A percentile compares a stretch with the other conserved stretches of the same genome.
phyloP scores from a whole-genome alignment of 2,113 vertebrate genomes.

The Spermophilus dauricus region DNA sequence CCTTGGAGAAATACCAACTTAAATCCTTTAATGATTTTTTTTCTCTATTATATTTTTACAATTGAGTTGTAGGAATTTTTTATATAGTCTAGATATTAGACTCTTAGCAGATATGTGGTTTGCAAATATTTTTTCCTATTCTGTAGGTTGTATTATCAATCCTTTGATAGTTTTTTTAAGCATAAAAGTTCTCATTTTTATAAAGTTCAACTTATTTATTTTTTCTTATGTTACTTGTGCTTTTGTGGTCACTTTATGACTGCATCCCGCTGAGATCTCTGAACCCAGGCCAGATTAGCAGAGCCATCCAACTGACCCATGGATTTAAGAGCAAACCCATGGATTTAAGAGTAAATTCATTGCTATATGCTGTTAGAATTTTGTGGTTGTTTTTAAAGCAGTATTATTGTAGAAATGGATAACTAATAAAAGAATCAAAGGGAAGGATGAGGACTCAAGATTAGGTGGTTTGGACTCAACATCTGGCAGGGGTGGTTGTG shows the following conservation, averaged over 20 bases:
- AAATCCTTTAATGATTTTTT: not conserved
- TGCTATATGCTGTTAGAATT: not conserved
- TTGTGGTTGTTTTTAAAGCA: not conserved
- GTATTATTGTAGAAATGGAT: not conserved
- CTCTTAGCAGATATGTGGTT: not conserved
- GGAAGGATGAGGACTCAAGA: not conserved
- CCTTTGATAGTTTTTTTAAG: not conserved
- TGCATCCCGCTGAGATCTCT: not conserved
- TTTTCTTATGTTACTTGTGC: not conserved
- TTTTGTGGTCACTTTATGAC: not conserved
- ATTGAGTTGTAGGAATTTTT: not conserved
- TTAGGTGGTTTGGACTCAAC: not conserved
- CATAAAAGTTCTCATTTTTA: conserved; percentile 13
- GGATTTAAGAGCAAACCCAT: not conserved
- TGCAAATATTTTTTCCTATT: not conserved
- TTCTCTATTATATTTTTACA: not conserved
- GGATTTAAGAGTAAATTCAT: not conserved
- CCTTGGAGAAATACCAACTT: not conserved
- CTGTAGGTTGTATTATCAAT: not conserved
- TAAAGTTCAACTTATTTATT: not conserved
- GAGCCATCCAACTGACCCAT: not conserved
- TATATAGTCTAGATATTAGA: not conserved
- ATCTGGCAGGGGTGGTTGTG: not conserved
- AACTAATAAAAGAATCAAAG: not conserved
- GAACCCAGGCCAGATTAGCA: not conserved